These are phyloP conservation scores for Eilema depressum DNA, from an alignment of 2,888 invertebrate genomes.

Conservation along the genomic window DNA sequence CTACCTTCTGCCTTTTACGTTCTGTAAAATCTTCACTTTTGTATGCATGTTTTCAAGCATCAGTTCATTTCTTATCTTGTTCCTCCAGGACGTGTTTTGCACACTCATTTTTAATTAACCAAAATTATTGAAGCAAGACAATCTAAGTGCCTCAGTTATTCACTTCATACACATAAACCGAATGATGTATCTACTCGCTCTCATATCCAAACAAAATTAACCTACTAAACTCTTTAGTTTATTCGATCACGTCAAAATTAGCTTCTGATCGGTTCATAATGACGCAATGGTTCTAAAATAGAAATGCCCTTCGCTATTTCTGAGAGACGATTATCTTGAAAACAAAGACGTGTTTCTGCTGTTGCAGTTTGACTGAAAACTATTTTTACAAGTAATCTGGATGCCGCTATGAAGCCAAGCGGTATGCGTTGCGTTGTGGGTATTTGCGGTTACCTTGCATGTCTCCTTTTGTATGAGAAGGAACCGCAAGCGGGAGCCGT, in stretches of 20 bases:
- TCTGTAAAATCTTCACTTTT: no score
- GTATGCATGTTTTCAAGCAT: no score
- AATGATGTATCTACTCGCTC: not conserved
- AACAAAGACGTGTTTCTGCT: constrained; percentile 18
- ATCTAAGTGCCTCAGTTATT: not conserved
- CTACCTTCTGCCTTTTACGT: no score
- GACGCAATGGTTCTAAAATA: constrained; percentile 22
- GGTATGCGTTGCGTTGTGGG: not conserved
- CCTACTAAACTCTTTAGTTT: constrained; percentile 16
- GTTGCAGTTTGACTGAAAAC: constrained; percentile 12
- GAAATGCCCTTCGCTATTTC: constrained; percentile 25
- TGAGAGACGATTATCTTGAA: constrained; percentile 20
- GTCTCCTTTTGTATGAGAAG: constrained; percentile 9
- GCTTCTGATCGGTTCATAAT: constrained; percentile 15
- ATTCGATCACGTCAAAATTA: constrained; percentile 21
- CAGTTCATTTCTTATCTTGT: no score
- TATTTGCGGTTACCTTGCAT: not conserved
- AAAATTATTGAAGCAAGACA: not conserved
- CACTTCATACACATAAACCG: not conserved
- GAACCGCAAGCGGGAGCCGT: no score
- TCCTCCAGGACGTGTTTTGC: no score
- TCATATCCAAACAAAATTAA: constrained; percentile 8
- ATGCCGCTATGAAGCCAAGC: not conserved
- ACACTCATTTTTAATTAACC: not conserved
- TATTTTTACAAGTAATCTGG: constrained; percentile 11